Percentiles rank a stretch among this genome's conserved stretches.
Conservation (phyloP, 2,797 vertebrate species). For the Psittacula derbiana region DNA sequence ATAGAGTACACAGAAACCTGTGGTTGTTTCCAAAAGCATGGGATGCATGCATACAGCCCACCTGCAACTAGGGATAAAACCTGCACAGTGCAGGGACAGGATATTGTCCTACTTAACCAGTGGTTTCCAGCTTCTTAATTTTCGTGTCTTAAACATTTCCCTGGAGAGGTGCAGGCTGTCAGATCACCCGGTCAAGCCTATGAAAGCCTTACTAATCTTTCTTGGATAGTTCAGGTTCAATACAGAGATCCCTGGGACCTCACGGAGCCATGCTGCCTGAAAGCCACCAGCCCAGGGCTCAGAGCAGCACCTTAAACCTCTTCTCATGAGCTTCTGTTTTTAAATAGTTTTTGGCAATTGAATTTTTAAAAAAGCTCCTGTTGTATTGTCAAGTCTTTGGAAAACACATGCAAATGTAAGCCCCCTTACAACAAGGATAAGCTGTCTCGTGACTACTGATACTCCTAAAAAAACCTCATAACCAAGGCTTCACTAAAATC, state of each 20-base stretch:
- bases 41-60: rapidly evolving
- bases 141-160: background rate
- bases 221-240: background rate
- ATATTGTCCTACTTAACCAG: background rate
- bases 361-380: background rate
- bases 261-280: background rate
- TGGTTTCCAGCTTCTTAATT: background rate
- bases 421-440: background rate
- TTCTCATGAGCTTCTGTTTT: background rate
- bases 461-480: background rate
- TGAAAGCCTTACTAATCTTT: background rate
- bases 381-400: background rate
- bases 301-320: background rate
- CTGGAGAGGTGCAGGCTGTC: background rate
- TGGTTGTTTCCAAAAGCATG: background rate
- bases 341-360: background rate
- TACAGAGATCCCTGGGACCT: background rate
- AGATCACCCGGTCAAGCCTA: background rate
- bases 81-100: background rate
- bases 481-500: background rate
- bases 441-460: background rate
- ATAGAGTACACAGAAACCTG: background rate
- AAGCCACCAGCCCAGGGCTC: background rate
- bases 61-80: background rate
- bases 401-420: background rate